phyloP scores from a whole-genome alignment of 2,888 invertebrate species.

The Chloromyia formosa region DNA sequence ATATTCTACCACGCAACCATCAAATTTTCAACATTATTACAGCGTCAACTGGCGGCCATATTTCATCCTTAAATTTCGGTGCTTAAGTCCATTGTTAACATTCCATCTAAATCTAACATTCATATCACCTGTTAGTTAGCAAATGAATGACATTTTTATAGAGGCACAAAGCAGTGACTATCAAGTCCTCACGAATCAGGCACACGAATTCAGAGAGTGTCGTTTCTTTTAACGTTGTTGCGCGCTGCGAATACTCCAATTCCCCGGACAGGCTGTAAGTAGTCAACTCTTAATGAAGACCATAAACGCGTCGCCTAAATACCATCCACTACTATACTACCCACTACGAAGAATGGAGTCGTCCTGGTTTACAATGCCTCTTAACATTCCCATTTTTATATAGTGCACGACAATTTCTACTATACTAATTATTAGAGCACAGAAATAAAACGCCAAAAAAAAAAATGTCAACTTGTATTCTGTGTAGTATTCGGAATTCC shows the following conservation, averaged over 20 bases:
- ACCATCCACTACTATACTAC: not conserved
- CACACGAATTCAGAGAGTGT: not conserved
- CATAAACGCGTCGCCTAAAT: constrained; percentile 19
- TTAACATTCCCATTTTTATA: not conserved
- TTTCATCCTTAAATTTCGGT: constrained; percentile 9
- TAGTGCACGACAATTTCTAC: not conserved
- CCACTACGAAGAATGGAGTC: not conserved
- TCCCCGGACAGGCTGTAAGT: not conserved
- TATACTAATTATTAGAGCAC: not conserved
- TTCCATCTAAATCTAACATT: constrained; percentile 21
- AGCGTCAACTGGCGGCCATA: not conserved
- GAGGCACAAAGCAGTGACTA: constrained; percentile 2
- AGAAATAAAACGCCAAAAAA: not conserved
- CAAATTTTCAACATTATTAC: constrained; percentile 25
- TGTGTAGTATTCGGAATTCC: not conserved
- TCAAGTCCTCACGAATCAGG: constrained; percentile 1
- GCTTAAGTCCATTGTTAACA: constrained; percentile 16
- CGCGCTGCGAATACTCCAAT: no score
- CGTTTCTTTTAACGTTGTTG: not conserved
- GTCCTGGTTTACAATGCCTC: not conserved
- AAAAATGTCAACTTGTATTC: constrained; percentile 10
- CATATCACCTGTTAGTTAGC: constrained; percentile 23
- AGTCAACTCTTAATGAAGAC: not conserved
- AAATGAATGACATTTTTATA: constrained; percentile 22
- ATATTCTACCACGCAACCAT: constrained; percentile 18